Conservation (phyloP, 2,113 vertebrate genomes). For the Phyllostomus discolor region DNA sequence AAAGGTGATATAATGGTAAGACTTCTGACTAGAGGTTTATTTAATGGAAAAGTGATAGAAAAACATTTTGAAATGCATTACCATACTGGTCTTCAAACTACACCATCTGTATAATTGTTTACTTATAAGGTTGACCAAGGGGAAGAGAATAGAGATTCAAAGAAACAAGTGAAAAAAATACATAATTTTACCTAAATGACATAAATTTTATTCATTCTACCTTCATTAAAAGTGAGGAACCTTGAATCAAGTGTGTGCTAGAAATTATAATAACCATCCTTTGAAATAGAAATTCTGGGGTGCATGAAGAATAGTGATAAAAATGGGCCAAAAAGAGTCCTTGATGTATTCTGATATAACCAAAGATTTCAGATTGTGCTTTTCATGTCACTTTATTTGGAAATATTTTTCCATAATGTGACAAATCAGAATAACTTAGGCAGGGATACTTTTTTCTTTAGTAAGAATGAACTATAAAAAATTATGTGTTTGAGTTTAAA, state of each 20-base stretch:
- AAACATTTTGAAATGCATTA: slow-evolving; percentile 4
- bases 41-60: neutral
- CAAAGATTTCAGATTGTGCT: slow-evolving; percentile 65
- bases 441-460: slow-evolving; percentile 63
- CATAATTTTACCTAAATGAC: neutral
- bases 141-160: neutral
- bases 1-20: neutral
- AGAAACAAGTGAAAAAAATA: neutral
- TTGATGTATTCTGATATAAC: slow-evolving; percentile 41
- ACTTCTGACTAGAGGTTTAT: neutral
- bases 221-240: slow-evolving; percentile 36
- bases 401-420: slow-evolving; percentile 69
- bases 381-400: slow-evolving; percentile 70
- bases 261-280: slow-evolving; percentile 49
- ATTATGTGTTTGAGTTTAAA: slow-evolving; percentile 37
- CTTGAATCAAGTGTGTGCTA: slow-evolving; percentile 52
- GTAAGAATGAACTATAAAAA: slow-evolving; percentile 67
- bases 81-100: slow-evolving; percentile 6
- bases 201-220: slow-evolving; percentile 29
- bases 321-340: neutral
- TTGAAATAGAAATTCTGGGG: slow-evolving; percentile 49
- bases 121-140: neutral
- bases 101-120: slow-evolving; percentile 1
- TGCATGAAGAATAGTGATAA: neutral
- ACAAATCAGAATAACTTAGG: slow-evolving; percentile 64